Evolutionary conservation across 1,140 invertebrate genomes (phyloP).

Genomic region (Ladona fulva): DNA sequence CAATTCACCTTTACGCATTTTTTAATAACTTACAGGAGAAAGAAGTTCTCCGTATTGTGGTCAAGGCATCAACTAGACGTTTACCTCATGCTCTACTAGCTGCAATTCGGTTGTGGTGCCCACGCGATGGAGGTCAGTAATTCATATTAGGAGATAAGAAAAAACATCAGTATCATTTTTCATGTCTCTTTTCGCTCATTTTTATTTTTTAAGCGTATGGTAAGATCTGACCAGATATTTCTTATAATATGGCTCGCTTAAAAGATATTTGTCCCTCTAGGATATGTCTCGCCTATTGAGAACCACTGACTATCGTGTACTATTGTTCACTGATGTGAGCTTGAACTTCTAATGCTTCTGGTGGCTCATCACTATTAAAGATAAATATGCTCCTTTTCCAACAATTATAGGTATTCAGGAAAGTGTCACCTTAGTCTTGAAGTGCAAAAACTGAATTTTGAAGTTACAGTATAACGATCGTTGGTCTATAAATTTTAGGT

Average conservation of each 20-base stretch:
- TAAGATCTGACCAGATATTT: neutral
- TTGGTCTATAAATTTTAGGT: too few relatives aligned
- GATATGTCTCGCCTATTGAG: too few relatives aligned
- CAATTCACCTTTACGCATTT: neutral
- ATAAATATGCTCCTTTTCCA: too few relatives aligned
- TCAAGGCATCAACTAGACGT: neutral
- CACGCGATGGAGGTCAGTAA: neutral
- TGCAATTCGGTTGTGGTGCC: neutral
- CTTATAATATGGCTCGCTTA: neutral
- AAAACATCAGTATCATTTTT: neutral
- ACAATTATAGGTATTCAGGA: too few relatives aligned
- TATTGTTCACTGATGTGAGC: too few relatives aligned
- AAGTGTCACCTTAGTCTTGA: too few relatives aligned
- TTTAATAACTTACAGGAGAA: neutral
- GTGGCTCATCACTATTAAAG: too few relatives aligned
- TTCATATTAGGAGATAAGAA: neutral
- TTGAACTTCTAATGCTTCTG: too few relatives aligned
- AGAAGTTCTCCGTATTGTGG: neutral
- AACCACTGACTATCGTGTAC: too few relatives aligned
- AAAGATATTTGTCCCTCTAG: too few relatives aligned
- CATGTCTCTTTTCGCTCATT: neutral
- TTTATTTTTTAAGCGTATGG: neutral
- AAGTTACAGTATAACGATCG: too few relatives aligned
- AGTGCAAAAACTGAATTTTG: too few relatives aligned
- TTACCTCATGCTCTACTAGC: neutral